Evolutionary conservation across 2,888 invertebrate genomes (phyloP), one percentile per base, ranked within the genome.

Genomic region (Heterodera filipjevi): DNA sequence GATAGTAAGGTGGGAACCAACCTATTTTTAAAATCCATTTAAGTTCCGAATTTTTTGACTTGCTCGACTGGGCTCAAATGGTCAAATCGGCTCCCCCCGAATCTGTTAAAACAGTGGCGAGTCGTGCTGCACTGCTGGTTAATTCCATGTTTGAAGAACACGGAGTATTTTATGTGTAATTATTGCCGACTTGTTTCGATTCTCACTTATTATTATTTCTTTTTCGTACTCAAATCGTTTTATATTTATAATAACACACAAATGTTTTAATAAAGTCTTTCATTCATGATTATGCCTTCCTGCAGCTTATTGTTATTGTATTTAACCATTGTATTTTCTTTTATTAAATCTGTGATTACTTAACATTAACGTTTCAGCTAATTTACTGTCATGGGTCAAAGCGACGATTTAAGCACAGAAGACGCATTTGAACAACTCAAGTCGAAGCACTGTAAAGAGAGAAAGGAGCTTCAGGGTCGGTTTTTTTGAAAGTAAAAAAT

Each of bases 391-490:
- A 49, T 49, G 49, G 49, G 16, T 16, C 16, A 16, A 3, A 49
- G 49, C 16, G 49, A 14, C 16, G 49, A 49, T 19, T 19, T 19
- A 49, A 49, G 16, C 14, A 49, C 14, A 0, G 49, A 49, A 49
- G 49, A 49, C 16, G 19, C 49, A 30, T 33, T 76, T 32, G 79
- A 80, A n/a, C 75, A 76, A 32, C 53, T 85, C 19, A 78, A 81
- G 53, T 66, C 81, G 35, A 92, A 92, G 88, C 96, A 96, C 87
- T 93, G 93, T 82, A 93, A 93, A 87, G 96, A 96, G 90, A 93
- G 93, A 85, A 96, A 94, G 90, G 95, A 95, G 82, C 90, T 96
- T 6, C 95, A 95, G 91, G 93, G 94, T 90, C 74, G 30, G 49
- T 59, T 53, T 27, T 74, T 12, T 49, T 46, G 70, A 49, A 0